phyloP scores from a whole-genome alignment of 2,113 vertebrate species.

The Apodemus sylvaticus region DNA sequence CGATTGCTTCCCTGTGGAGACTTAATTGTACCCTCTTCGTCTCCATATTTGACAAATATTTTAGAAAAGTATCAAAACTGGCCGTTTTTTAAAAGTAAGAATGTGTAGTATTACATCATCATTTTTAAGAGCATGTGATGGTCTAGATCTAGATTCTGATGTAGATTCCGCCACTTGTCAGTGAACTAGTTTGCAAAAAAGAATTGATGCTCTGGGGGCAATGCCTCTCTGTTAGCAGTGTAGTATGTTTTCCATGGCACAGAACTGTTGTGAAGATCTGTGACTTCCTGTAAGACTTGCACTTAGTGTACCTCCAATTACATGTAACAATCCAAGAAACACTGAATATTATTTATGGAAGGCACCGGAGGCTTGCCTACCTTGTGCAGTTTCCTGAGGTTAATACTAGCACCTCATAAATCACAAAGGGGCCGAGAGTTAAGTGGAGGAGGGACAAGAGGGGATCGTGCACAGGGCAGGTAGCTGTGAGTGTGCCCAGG shows the following conservation, averaged over 20 bases:
- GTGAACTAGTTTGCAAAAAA: not conserved
- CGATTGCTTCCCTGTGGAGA: not conserved
- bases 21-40: not conserved
- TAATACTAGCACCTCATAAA: not conserved
- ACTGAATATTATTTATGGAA: not conserved
- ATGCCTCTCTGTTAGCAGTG: not conserved
- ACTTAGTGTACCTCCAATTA: not conserved
- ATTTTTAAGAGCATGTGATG: not conserved
- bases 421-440: not conserved
- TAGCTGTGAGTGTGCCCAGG: not conserved
- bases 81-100: not conserved
- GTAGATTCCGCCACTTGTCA: not conserved
- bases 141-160: not conserved
- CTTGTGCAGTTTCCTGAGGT: not conserved
- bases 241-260: not conserved
- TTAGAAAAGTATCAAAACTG: not conserved
- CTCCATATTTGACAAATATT: constrained; percentile 17
- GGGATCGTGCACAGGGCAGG: not conserved
- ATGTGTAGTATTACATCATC: not conserved
- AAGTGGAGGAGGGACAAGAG: not conserved
- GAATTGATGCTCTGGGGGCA: not conserved
- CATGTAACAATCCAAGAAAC: not conserved
- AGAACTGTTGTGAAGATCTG: not conserved
- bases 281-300: not conserved
- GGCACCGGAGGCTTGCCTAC: not conserved